Conservation (phyloP, 2,888 invertebrate species). For the Anodontia alba region DNA sequence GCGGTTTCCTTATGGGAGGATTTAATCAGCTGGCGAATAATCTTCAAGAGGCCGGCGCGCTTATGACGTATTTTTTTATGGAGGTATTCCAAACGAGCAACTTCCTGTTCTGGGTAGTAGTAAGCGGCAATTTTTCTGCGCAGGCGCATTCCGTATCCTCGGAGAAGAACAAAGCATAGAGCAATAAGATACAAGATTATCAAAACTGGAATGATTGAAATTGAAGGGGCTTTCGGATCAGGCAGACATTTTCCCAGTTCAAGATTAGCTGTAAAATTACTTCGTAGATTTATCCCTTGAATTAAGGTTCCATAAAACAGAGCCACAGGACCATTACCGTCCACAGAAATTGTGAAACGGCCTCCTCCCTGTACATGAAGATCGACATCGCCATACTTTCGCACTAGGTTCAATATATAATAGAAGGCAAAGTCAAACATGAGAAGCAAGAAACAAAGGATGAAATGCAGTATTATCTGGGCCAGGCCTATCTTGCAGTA, state of each 20-base stretch:
- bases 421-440: slow-evolving; percentile 76
- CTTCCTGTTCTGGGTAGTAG: slow-evolving; percentile 64
- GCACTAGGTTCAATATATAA: slow-evolving; percentile 71
- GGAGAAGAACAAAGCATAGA: slow-evolving; percentile 51
- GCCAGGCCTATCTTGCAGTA: slow-evolving; percentile 66
- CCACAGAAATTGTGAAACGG: slow-evolving; percentile 40
- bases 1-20: slow-evolving; percentile 52
- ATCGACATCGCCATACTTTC: slow-evolving; percentile 65
- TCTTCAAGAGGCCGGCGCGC: slow-evolving; percentile 55
- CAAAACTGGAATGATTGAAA: slow-evolving; percentile 44
- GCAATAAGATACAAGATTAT: slow-evolving; percentile 56
- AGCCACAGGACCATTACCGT: slow-evolving; percentile 61
- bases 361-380: slow-evolving; percentile 57
- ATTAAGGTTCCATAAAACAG: slow-evolving; percentile 52
- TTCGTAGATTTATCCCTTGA: slow-evolving; percentile 41
- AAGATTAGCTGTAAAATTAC: slow-evolving; percentile 37
- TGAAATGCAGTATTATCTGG: slow-evolving; percentile 68
- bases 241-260: slow-evolving; percentile 64
- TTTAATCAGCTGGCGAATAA: slow-evolving; percentile 57
- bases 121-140: slow-evolving; percentile 61
- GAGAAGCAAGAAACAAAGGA: slow-evolving; percentile 62
- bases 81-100: slow-evolving; percentile 54
- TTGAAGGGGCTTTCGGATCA: slow-evolving; percentile 48
- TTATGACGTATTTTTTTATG: slow-evolving; percentile 64
- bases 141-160: slow-evolving; percentile 60